Base-by-base conservation (phyloP, 2,113 vertebrate genomes). In the Elgaria multicarinata region DNA sequence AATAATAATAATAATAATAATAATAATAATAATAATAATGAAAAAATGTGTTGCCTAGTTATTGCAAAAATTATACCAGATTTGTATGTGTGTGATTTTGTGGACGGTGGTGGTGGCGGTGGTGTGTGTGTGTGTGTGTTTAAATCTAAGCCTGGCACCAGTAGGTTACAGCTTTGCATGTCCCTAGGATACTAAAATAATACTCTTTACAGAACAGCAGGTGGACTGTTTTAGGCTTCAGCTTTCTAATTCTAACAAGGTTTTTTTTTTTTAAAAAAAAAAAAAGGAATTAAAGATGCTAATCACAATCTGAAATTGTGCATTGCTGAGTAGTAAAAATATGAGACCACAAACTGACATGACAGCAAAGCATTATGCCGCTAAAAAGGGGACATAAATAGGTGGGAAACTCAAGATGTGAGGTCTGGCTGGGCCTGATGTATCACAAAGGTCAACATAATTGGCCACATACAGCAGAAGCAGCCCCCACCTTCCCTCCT, bases 111-210 rank as follows among this genome's bases (percentile, higher is more conserved):
- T 72, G n/a, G 33, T n/a, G 14, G 14, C 31, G 31, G 7, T 2
- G 24, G 66, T 31, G 26, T 24, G 3, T 62, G 53, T 13, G n/a
- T 36, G 6, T 72, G 26, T 33, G 20, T 50, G 50, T 89, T 97
- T 97, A 97, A 97, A 97, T 95, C 96, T 97, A 97, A 98, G 97
- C 97, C 96, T 94, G 96, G 93, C 94, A 97, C 96, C 96, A 96
- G 96, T 97, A 95, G 95, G 96, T 96, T 97, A 96, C 96, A 97
- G 97, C 96, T 97, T 97, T 96, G 96, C 94, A 95, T 96, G 95
- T 97, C 96, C 96, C 96, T 96, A 97, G 97, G 97, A 95, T 95
- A 97, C 96, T 97, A 97, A 97, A 97, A 98, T 98, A 98, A 98
- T 97, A 97, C 95, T 96, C 96, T 98, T 97, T 96, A 55, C 62